Evolutionary conservation across 2,113 vertebrate genomes (phyloP), one percentile per base, ranked within the genome.

Genomic region (Ardeotis arabs): DNA sequence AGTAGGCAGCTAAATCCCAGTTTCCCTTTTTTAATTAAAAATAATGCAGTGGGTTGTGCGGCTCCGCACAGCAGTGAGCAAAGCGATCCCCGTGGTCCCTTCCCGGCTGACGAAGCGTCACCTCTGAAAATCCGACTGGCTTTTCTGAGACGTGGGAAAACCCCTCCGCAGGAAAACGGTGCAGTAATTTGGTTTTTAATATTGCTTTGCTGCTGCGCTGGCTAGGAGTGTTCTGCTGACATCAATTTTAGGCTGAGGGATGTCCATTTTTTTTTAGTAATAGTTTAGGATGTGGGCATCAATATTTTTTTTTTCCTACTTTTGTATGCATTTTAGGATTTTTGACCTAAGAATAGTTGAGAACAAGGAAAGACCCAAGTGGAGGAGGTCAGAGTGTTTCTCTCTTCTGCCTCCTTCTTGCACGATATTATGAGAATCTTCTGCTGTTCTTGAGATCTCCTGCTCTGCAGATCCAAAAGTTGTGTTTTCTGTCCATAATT

Each of bases 11-110:
- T 66, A 84, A 92, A 84, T 58, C 63, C 90, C 83, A 28, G 22
- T 37, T 87, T 90, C 86, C 82, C 85, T 56, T n/a, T 74, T 82
- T 92, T 86, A 95, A 94, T 95, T 94, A 91, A 78, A 86, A 91
- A 73, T 53, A 60, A 75, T 55, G 15, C 5, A 14, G 50, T 9
- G 64, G 60, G 66, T 39, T 12, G 45, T 16, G 56, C 4, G 4
- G 72, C 49, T n/a, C 41, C 14, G 63, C 4, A 3, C 8, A 8
- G 55, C 3, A 0, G 18, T 15, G 52, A 93, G 70, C 59, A 67
- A 73, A 89, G 80, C 4, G 7, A 19, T 86, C 89, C 81, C 92
- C 4, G 1, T 0, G 25, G 89, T 49, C 78, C 63, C 67, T 41
- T 74, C 77, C 55, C 0, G 3, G 21, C 39, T 63, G 60, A 44